phyloP scores from a whole-genome alignment of 2,113 vertebrate genomes.

The Dissostichus mawsoni region DNA sequence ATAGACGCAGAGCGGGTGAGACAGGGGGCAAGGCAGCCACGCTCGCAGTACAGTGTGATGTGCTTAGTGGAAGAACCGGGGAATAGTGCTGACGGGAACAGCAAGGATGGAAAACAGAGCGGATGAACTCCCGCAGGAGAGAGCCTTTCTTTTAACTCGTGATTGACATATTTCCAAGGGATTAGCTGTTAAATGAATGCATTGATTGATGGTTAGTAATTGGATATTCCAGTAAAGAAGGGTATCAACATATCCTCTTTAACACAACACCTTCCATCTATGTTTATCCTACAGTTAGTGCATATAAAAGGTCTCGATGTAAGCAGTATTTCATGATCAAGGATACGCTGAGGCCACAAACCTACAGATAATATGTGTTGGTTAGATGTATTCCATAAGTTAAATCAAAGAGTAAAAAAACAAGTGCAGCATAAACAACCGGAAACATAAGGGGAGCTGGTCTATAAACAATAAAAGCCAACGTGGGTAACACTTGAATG shows the following conservation, averaged over 20 bases:
- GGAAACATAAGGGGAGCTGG: background rate
- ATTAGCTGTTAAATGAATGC: slow-evolving; percentile 1
- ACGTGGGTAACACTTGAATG: background rate
- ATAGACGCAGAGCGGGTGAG: slow-evolving; percentile 80
- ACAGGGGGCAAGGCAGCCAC: slow-evolving; percentile 66
- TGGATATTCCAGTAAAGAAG: slow-evolving; percentile 14
- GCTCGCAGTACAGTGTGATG: slow-evolving; percentile 66
- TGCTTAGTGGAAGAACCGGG: slow-evolving; percentile 55
- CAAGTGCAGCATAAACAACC: background rate
- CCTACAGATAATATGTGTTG: background rate
- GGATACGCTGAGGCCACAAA: slow-evolving; percentile 1
- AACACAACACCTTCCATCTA: background rate
- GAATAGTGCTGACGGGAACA: slow-evolving; percentile 65
- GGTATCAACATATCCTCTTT: background rate
- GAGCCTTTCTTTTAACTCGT: slow-evolving; percentile 14
- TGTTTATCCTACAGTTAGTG: background rate
- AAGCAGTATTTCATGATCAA: slow-evolving; percentile 1
- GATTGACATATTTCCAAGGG: slow-evolving; percentile 10
- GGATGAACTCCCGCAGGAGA: slow-evolving; percentile 36
- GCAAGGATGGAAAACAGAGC: slow-evolving; percentile 46
- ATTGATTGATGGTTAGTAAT: slow-evolving; percentile 19
- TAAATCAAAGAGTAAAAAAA: slow-evolving; percentile 10
- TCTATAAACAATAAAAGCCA: background rate
- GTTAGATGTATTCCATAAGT: slow-evolving; percentile 1
- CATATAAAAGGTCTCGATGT: background rate